Conservation (phyloP, 1,140 invertebrate species). For the Phenacoccus solenopsis region DNA sequence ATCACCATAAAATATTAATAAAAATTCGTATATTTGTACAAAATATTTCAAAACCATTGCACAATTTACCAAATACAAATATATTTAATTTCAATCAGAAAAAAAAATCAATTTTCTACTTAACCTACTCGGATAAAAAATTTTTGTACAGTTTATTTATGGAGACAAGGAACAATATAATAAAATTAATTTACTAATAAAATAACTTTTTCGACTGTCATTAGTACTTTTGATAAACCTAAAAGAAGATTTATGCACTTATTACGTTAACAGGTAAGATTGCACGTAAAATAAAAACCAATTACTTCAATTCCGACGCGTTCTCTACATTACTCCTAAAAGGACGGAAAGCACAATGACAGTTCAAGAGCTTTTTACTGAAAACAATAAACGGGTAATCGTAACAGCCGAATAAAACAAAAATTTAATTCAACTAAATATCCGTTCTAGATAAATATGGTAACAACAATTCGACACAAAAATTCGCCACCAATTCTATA, state of each 20-base stretch:
- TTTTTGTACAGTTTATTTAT: conserved; percentile 5
- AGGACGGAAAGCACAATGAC: neutral
- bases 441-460: neutral
- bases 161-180: neutral
- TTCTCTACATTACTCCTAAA: neutral
- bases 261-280: too few species aligned
- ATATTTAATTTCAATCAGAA: neutral
- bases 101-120: conserved; percentile 17
- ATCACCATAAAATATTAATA: conserved; percentile 1
- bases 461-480: neutral
- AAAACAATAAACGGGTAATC: neutral
- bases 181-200: neutral
- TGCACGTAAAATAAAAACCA: too few species aligned
- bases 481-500: too few species aligned
- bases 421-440: neutral
- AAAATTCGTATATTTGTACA: conserved; percentile 16
- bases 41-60: conserved; percentile 16
- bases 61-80: conserved; percentile 11
- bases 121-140: conserved; percentile 8
- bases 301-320: too few species aligned
- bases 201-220: neutral
- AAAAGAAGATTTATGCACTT: neutral
- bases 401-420: neutral
- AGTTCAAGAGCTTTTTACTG: neutral
- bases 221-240: neutral